These are phyloP conservation scores for Osmoderma eremita DNA, from an alignment of 2,888 invertebrate species.

Conservation along the genomic window DNA sequence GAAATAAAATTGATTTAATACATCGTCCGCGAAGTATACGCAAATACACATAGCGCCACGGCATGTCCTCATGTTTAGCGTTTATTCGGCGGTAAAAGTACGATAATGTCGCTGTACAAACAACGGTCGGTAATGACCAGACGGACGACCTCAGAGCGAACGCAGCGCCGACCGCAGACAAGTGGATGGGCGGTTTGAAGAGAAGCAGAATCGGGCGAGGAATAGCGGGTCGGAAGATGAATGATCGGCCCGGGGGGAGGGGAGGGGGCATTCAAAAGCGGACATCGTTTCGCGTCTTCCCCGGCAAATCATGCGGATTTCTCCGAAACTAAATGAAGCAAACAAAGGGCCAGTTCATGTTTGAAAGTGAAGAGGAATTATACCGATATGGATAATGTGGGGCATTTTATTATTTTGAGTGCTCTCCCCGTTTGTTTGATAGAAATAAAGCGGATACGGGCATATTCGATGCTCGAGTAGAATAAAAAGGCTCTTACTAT, in stretches of 20 bases:
- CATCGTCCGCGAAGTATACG: constrained; percentile 21
- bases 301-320: constrained; percentile 22
- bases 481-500: not conserved
- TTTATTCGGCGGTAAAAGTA: constrained; percentile 42
- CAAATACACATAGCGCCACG: constrained; percentile 13
- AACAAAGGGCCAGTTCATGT: constrained; percentile 26
- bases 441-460: constrained; percentile 18
- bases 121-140: constrained; percentile 40
- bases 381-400: constrained; percentile 21
- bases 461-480: not conserved
- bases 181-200: constrained; percentile 22
- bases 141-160: constrained; percentile 47
- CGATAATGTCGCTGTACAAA: constrained; percentile 43
- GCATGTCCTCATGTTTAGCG: constrained; percentile 40
- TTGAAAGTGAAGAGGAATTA: constrained; percentile 22
- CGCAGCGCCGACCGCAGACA: constrained; percentile 45
- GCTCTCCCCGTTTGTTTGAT: constrained; percentile 14
- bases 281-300: constrained; percentile 29
- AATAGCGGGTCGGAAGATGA: not conserved
- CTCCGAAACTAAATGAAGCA: constrained; percentile 28
- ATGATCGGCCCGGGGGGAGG: not conserved
- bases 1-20: constrained; percentile 42
- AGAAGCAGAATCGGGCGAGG: constrained; percentile 13
- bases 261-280: constrained; percentile 41
- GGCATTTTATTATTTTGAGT: constrained; percentile 33